Evolutionary conservation across 2,888 invertebrate genomes (phyloP).

Genomic region (Oscheius myriophilus): DNA sequence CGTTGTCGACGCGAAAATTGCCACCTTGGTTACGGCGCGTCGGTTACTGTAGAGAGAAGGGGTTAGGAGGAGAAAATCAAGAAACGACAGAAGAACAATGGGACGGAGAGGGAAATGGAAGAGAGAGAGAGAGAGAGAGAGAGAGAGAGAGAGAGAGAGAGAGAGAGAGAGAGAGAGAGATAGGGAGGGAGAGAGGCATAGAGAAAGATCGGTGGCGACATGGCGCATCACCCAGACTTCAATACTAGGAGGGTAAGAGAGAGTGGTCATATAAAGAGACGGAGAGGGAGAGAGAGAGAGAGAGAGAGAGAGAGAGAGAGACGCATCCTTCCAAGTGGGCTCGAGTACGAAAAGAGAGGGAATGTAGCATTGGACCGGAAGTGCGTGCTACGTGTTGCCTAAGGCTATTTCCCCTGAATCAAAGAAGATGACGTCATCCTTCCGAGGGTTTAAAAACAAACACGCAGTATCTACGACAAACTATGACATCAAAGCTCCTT

Average conservation of each 20-base stretch:
- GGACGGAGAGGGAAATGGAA: constrained; percentile 5
- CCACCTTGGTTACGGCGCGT: background rate
- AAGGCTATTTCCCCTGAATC: too few species aligned
- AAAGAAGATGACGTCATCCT: too few species aligned
- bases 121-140: constrained; percentile 15
- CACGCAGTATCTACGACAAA: too few species aligned
- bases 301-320: background rate
- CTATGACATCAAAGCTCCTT: too few species aligned
- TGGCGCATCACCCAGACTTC: background rate
- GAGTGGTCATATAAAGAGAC: background rate
- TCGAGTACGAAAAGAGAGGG: too few species aligned
- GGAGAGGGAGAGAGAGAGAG: background rate
- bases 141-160: constrained; percentile 16
- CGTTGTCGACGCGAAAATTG: constrained; percentile 2
- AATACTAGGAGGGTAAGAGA: background rate
- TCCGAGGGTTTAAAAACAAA: too few species aligned
- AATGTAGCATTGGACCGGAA: too few species aligned
- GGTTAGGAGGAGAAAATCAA: background rate
- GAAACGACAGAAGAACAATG: background rate
- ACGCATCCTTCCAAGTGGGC: background rate
- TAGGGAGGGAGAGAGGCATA: background rate
- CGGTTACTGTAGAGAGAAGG: constrained; percentile 5
- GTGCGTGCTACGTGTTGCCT: too few species aligned
- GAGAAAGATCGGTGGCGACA: background rate
- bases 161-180: constrained; percentile 5